These are phyloP conservation scores for Amphipyra tragopoginis DNA, from an alignment of 2,888 invertebrate genomes.

Conservation along the genomic window DNA sequence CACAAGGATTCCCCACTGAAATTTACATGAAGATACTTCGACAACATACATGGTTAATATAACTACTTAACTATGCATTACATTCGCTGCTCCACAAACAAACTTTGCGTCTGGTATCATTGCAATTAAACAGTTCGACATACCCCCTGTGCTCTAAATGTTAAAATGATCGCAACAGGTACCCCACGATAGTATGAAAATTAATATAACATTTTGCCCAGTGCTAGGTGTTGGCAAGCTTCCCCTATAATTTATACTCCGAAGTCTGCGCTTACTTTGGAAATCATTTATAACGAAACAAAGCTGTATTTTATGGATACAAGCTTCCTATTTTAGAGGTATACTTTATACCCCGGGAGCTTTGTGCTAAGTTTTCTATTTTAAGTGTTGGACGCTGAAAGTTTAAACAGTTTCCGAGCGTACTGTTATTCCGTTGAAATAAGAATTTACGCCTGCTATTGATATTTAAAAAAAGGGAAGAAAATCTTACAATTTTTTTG, in stretches of 20 bases:
- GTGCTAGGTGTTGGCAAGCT: slow-evolving; percentile 52
- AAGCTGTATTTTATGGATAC: slow-evolving; percentile 48
- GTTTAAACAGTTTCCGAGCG: slow-evolving; percentile 18
- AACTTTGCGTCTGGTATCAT: slow-evolving; percentile 14
- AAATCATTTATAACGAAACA: slow-evolving; percentile 56
- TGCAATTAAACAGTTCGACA: slow-evolving; percentile 42
- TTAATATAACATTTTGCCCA: slow-evolving; percentile 63
- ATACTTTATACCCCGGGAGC: slow-evolving; percentile 25
- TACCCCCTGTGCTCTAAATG: slow-evolving; percentile 20
- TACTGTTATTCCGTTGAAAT: slow-evolving; percentile 2
- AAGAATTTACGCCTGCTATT: not conserved
- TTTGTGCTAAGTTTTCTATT: slow-evolving; percentile 42
- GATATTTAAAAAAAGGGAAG: not conserved
- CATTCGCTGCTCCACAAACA: not conserved
- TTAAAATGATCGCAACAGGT: slow-evolving; percentile 64
- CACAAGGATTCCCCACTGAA: slow-evolving; percentile 3
- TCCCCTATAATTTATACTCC: slow-evolving; percentile 59
- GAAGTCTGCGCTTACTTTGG: slow-evolving; percentile 54
- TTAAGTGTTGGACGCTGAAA: slow-evolving; percentile 21
- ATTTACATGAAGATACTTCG: slow-evolving; percentile 9
- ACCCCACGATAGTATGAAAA: slow-evolving; percentile 48
- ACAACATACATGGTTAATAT: slow-evolving; percentile 7
- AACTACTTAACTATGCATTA: slow-evolving; percentile 17
- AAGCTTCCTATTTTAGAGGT: slow-evolving; percentile 34
- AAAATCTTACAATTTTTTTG: not conserved